Evolutionary conservation across 1,140 invertebrate species (phyloP), one percentile per base, ranked within the genome.

Genomic region (Eurosta solidaginis): DNA sequence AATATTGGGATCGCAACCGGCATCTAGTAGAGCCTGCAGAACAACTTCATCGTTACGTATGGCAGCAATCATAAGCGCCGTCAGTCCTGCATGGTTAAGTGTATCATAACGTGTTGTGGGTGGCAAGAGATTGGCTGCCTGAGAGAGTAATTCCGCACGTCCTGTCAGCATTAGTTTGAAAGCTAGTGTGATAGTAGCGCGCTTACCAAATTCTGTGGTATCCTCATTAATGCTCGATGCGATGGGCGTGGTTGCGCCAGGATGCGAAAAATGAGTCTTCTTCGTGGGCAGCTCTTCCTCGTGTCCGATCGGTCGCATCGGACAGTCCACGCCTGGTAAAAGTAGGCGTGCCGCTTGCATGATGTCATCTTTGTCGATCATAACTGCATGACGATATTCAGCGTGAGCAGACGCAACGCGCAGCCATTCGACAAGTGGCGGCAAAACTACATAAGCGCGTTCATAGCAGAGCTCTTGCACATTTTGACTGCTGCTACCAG

Each of bases 401-500:
- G 94, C 92, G 85, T 96, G 95, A 0, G 95, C 94, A 0, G 92
- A 91, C 0, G 94, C 92, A 1, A 96, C 94, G 3, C 95, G 88
- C 50, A 96, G 88, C 96, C 96, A 97, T 87, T 97, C 96, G 12
- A 95, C 92, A 40, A 97, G 88, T 1, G 96, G 96, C 0, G 96
- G 96, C 29, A 96, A 87, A 0, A 96, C 95, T 2, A 95, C 94
- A 81, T 95, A 96, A 1, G 95, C 95, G 49, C 95, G 90, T 87
- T 96, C 95, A 80, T 96, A 96, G 81, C 95, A 94, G 42, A 97
- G 88, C 81, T 94, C 94, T 85, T 95, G 93, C 20, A 93, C 91
- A 29, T 86, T 86, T 25, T 86, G 83, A 45, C 79, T 83, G 68
- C 79, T 88, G n/a, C 84, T 87, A 74, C 47, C 54, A 22, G 80